Conservation (phyloP, 2,113 vertebrate genomes). For the Tympanuchus pallidicinctus region DNA sequence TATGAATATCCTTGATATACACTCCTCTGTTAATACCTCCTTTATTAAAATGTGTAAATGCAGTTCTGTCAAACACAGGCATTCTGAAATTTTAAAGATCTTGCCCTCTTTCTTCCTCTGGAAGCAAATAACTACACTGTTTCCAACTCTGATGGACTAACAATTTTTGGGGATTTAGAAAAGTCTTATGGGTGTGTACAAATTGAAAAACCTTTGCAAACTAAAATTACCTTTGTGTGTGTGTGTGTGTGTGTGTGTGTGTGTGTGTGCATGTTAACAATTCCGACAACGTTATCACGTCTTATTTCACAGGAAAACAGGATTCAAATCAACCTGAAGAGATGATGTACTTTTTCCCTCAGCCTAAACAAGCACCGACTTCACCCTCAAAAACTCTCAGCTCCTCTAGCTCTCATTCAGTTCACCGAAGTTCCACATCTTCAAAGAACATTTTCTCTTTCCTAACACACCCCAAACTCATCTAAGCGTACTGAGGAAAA, state of each 20-base stretch:
- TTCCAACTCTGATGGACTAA: background rate
- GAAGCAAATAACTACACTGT: background rate
- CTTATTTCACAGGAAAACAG: background rate
- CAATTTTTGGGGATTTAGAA: background rate
- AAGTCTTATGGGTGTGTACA: background rate
- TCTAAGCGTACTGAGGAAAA: background rate
- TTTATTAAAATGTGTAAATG: constrained; percentile 4
- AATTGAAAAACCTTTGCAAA: background rate
- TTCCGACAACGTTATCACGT: background rate
- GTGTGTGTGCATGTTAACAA: background rate
- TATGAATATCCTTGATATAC: background rate
- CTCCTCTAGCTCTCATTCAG: background rate
- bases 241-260: background rate
- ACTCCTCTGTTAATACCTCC: background rate
- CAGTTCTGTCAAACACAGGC: background rate
- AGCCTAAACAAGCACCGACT: accelerated
- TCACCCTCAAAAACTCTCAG: background rate
- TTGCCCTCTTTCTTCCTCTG: background rate
- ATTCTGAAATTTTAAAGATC: background rate
- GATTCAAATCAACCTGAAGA: background rate
- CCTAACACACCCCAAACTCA: background rate
- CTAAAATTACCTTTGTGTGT: accelerated
- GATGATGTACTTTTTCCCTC: background rate
- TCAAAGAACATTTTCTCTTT: background rate
- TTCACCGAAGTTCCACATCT: accelerated